phyloP scores from a whole-genome alignment of 2,113 vertebrate genomes.

The Takifugu bimaculatus region DNA sequence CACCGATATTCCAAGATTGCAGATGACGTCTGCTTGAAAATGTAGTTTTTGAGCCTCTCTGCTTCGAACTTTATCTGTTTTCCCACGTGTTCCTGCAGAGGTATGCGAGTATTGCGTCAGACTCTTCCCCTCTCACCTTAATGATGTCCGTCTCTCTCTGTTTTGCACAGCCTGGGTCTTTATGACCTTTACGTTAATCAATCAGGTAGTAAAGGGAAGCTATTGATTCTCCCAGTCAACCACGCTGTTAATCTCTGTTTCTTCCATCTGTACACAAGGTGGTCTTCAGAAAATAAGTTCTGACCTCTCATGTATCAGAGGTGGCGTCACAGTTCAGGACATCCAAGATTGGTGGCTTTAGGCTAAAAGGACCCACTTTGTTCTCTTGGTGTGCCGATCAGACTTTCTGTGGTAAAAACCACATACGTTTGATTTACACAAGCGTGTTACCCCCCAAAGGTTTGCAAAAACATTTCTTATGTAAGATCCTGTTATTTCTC shows the following conservation, averaged over 20 bases:
- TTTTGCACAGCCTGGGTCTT: background rate
- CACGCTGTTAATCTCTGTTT: background rate
- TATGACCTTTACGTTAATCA: conserved; percentile 26
- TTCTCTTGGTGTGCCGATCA: conserved; percentile 1
- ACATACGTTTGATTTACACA: no score
- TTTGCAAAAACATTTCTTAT: background rate
- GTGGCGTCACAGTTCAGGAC: background rate
- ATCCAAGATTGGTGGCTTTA: background rate
- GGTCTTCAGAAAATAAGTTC: background rate
- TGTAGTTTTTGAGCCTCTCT: no score
- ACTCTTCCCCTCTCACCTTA: conserved; percentile 23
- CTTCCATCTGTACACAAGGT: background rate
- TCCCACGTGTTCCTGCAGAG: no score
- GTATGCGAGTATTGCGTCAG: no score
- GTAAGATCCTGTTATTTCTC: no score
- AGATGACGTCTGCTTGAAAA: background rate
- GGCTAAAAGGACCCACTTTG: conserved; percentile 3
- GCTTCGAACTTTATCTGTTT: no score
- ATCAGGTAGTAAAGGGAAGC: conserved; percentile 24
- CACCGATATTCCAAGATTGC: conserved; percentile 38
- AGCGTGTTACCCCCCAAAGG: no score
- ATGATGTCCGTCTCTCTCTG: background rate
- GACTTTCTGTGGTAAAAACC: background rate
- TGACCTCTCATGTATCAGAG: background rate
- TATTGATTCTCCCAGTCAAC: conserved; percentile 36